phyloP scores from a whole-genome alignment of 2,888 invertebrate genomes.

The Lithosia quadra region DNA sequence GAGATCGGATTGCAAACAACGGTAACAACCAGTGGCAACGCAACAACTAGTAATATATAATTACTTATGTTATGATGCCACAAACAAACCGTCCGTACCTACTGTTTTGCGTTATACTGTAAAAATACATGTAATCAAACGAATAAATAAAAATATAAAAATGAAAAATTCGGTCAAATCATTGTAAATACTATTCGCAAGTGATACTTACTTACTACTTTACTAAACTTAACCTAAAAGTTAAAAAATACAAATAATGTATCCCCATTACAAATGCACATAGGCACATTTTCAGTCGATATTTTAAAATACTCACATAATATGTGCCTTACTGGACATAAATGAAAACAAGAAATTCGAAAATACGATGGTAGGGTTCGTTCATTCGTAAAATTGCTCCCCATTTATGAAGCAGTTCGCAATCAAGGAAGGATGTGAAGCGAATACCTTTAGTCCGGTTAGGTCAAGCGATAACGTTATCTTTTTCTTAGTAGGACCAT shows the following conservation, averaged over 20 bases:
- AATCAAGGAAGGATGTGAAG: conserved; percentile 57
- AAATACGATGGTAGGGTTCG: background rate
- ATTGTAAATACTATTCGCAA: background rate
- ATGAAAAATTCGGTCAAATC: background rate
- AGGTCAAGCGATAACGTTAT: conserved; percentile 35
- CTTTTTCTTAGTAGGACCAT: conserved; percentile 19
- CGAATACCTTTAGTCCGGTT: conserved; percentile 51
- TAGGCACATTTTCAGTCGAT: background rate
- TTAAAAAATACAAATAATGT: background rate
- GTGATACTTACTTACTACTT: background rate
- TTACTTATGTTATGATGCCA: no score
- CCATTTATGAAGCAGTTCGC: conserved; percentile 37
- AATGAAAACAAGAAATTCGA: background rate
- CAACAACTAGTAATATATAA: no score
- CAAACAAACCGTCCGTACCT: no score
- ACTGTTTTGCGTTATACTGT: no score
- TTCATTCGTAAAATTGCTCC: conserved; percentile 33
- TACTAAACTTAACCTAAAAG: background rate
- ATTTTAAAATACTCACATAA: background rate
- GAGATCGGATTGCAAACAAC: background rate
- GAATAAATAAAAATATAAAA: no score
- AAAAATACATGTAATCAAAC: no score
- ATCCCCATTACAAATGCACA: background rate
- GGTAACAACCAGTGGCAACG: background rate
- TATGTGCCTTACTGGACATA: background rate